phyloP scores from a whole-genome alignment of 2,888 invertebrate species.

The Aleiodes alternator region DNA sequence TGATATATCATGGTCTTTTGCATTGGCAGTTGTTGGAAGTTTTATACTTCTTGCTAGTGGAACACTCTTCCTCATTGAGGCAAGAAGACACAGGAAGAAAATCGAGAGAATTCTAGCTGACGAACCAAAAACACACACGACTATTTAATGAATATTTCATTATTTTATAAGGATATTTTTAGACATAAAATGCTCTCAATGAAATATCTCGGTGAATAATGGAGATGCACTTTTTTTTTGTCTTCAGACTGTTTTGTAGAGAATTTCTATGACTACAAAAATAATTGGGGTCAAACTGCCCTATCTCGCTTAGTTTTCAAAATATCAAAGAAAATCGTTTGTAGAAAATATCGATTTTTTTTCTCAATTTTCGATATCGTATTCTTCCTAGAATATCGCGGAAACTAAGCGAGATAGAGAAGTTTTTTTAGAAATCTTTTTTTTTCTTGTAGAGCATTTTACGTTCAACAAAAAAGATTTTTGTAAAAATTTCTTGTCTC shows the following conservation, averaged over 20 bases:
- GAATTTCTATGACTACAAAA: too few relatives aligned
- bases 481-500: not conserved
- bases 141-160: slow-evolving; percentile 78
- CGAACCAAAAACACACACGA: slow-evolving; percentile 83
- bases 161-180: not conserved
- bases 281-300: too few relatives aligned
- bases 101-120: slow-evolving; percentile 84
- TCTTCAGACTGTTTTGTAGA: too few relatives aligned
- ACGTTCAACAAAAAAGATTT: not conserved
- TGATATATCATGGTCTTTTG: slow-evolving; percentile 95
- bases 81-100: slow-evolving; percentile 85
- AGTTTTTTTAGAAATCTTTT: too few relatives aligned
- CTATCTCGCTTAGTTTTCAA: too few relatives aligned
- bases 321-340: too few relatives aligned
- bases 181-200: not conserved
- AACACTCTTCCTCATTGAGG: slow-evolving; percentile 89
- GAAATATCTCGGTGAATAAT: not conserved
- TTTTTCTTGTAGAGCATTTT: too few relatives aligned
- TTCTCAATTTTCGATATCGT: too few relatives aligned
- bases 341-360: too few relatives aligned
- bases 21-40: slow-evolving; percentile 88
- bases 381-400: too few relatives aligned
- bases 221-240: not conserved
- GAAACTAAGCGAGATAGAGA: too few relatives aligned
- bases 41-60: slow-evolving; percentile 86